Evolutionary conservation across 1,140 invertebrate genomes (phyloP).

Genomic region (Drosophila kepulauana): DNA sequence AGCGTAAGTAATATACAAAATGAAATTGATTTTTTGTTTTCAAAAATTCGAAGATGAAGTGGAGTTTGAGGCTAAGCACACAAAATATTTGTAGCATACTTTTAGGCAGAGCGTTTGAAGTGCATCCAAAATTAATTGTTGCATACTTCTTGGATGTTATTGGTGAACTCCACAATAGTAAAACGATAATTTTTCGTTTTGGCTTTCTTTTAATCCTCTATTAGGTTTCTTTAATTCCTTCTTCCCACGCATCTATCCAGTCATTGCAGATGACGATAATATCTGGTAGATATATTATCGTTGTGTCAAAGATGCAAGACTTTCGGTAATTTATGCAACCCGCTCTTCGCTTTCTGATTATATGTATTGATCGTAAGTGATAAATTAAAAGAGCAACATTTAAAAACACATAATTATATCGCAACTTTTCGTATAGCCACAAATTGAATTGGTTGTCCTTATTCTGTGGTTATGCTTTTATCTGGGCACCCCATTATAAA

Average conservation of each 20-base stretch:
- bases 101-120: background rate
- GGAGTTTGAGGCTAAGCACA: no score
- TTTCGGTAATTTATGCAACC: conserved; percentile 96
- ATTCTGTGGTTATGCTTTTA: background rate
- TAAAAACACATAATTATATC: conserved; percentile 96
- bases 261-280: conserved; percentile 99
- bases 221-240: conserved; percentile 9
- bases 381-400: background rate
- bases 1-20: no score
- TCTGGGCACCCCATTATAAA: background rate
- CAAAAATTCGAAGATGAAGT: no score
- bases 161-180: no score
- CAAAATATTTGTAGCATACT: background rate
- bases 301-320: conserved; percentile 95
- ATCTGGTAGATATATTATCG: conserved; percentile 98
- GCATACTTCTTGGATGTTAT: background rate
- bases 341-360: conserved; percentile 95
- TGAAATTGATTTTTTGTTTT: no score
- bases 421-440: conserved; percentile 99
- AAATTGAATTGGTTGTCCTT: conserved; percentile 93
- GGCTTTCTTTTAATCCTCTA: no score
- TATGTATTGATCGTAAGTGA: conserved; percentile 15
- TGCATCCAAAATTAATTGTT: background rate
- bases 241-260: conserved; percentile 99
- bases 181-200: no score